Evolutionary conservation across 1,140 invertebrate genomes (phyloP), one percentile per base, ranked within the genome.

Genomic region (Telenomus remus): DNA sequence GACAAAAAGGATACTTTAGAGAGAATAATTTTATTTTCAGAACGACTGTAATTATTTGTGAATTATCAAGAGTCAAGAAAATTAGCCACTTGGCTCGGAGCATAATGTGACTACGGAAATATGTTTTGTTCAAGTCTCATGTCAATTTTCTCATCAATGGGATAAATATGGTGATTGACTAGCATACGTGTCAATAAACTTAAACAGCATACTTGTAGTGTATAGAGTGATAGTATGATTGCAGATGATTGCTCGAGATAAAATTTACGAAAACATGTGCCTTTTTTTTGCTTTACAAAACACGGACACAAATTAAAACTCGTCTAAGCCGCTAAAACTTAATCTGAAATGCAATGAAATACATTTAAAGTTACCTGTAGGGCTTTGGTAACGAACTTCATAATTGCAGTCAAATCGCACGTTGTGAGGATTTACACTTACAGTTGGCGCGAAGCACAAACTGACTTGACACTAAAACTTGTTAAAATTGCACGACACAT

Each of bases 401-500:
- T 74, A 37, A 66, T 49, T 42, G 47, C 33, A 15, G 4, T 13
- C 12, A 48, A 63, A 43, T 69, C 59, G 47, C 72, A 53, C 64
- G 48, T 47, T 44, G 35, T 47, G 34, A 39, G 44, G 13, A 44
- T 51, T 68, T 6, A 27, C 53, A 44, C 65, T 37, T 59, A 57
- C 12, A 70, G 48, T 35, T 66, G 61, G 61, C 61, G 66, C 66
- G 61, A 66, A 66, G 61, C 49, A 65, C 61, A 75, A 60, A 65
- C 50, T 44, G 50, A 61, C 51, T 53, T 48, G 19, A 56, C 72
- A 75, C 53, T 54, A 33, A 33, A 55, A 61, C 15, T 60, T 33
- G 42, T 11, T 7, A 65, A 66, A 55, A 44, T 19, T 54, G 16
- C 47, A 47, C 51, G 46, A 48, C 54, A 72, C 69, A 60, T 59